These are phyloP conservation scores for Phainopepla nitens DNA, from an alignment of 2,113 vertebrate genomes.

Conservation along the genomic window DNA sequence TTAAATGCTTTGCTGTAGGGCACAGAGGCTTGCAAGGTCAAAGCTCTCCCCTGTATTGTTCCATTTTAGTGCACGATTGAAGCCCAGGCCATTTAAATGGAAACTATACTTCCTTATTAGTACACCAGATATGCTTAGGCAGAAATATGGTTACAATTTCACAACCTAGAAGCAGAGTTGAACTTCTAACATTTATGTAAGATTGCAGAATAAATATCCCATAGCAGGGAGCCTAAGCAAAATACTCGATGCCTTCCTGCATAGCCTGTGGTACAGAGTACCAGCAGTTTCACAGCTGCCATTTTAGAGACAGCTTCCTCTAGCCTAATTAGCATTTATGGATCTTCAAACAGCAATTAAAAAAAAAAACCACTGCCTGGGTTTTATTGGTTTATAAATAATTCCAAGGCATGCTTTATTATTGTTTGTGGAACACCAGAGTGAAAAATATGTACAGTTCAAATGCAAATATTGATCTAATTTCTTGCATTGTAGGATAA, in stretches of 20 bases:
- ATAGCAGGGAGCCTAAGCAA: neutral
- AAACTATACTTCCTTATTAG: neutral
- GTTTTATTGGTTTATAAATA: slow-evolving; percentile 70
- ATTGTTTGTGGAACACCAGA: slow-evolving; percentile 56
- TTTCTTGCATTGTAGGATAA: slow-evolving; percentile 55
- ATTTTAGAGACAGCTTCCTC: slow-evolving; percentile 52
- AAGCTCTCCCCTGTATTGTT: neutral
- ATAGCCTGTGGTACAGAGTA: neutral
- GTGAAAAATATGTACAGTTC: slow-evolving; percentile 55
- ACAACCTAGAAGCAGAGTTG: slow-evolving; percentile 30
- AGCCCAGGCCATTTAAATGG: neutral
- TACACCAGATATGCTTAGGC: neutral
- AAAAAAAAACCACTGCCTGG: slow-evolving; percentile 15
- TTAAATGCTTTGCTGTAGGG: slow-evolving; percentile 13
- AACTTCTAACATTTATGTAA: slow-evolving; percentile 27
- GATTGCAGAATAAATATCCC: slow-evolving; percentile 27
- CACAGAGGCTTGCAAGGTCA: neutral
- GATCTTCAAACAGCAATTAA: slow-evolving; percentile 68
- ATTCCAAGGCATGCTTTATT: slow-evolving; percentile 52
- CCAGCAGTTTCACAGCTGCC: slow-evolving; percentile 39
- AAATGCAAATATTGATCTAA: slow-evolving; percentile 68
- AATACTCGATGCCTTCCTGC: neutral
- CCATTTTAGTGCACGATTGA: neutral
- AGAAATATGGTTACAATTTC: slow-evolving; percentile 21
- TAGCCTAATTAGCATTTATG: slow-evolving; percentile 65